Percentiles rank a stretch among this genome's conserved stretches.
phyloP scores from a whole-genome alignment of 2,888 invertebrate species.

The Conchocele bisecta region DNA sequence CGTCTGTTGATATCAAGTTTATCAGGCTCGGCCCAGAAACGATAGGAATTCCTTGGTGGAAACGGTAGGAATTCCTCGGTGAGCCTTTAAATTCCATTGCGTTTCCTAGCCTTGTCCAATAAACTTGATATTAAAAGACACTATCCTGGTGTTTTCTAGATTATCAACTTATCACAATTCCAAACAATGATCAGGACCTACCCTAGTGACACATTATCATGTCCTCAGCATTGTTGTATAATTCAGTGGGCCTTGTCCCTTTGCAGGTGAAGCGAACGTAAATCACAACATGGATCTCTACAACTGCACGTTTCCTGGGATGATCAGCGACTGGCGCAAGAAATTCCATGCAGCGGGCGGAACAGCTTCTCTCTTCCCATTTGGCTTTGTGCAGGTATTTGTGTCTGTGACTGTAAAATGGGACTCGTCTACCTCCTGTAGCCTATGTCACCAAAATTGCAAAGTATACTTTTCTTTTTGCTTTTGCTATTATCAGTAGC shows the following conservation, averaged over 20 bases:
- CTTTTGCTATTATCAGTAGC: too few species aligned
- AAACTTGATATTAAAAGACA: background rate
- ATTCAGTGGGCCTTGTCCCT: background rate
- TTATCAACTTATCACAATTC: background rate
- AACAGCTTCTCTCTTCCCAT: constrained; percentile 67
- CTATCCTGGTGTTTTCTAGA: too few species aligned
- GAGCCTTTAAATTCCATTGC: too few species aligned
- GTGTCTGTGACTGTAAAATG: background rate
- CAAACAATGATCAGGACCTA: background rate
- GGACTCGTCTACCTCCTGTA: background rate
- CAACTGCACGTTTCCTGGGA: constrained; percentile 74
- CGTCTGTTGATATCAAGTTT: background rate
- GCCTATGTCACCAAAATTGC: background rate
- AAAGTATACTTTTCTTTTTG: too few species aligned
- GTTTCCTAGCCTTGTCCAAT: too few species aligned
- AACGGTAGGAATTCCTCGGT: too few species aligned
- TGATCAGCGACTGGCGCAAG: constrained; percentile 76
- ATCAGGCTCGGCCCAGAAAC: too few species aligned
- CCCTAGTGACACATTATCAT: background rate
- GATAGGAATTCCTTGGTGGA: too few species aligned
- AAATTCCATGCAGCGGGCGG: constrained; percentile 63
- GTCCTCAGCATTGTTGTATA: background rate
- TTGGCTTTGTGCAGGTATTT: constrained; percentile 78
- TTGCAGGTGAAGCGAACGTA: constrained; percentile 66
- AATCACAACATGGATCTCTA: constrained; percentile 54